Evolutionary conservation across 2,888 invertebrate genomes (phyloP), one percentile per base, ranked within the genome.

Genomic region (Heterodera filipjevi): DNA sequence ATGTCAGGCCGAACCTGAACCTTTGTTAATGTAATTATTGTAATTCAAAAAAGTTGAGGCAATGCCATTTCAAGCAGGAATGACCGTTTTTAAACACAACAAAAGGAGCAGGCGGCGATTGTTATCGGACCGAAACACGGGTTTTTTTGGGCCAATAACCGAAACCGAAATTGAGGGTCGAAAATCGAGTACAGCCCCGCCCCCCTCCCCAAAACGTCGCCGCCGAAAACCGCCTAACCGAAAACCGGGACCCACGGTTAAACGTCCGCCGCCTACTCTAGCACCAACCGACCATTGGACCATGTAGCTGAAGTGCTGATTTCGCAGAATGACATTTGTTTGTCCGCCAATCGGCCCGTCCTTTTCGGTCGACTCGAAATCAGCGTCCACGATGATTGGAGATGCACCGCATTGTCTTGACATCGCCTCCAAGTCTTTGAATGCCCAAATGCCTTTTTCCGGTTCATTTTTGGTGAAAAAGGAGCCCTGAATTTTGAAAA

Each of bases 261-360:
- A n/a, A n/a, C n/a, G n/a, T n/a, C n/a, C n/a, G n/a, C n/a, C n/a
- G n/a, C n/a, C n/a, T n/a, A n/a, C n/a, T n/a, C n/a, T n/a, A n/a
- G n/a, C n/a, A n/a, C n/a, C n/a, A n/a, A 22, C 74, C 33, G 12
- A 96, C 98, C 98, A 98, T 12, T 97, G 97, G 27, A 95, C 88
- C 78, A 96, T 92, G 89, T 98, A 98, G 3, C 94, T 93, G 6
- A 95, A 90, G 90, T 98, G 98, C 89, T 98, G 96, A 90, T 98
- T 97, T 84, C 95, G 92, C 49, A 97, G 90, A 0, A 93, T 92
- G 12, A 96, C 92, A 85, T 94, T 92, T 0, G 97, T 97, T 91
- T 98, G 97, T 22, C 95, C 95, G 22, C 95, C 95, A 49, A 95
- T 92, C 0, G 96, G 96, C 84, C 94, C 93, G 82, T 92, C 91